Evolutionary conservation across 2,797 vertebrate genomes (phyloP), one percentile per base, ranked within the genome.

Genomic region (Pempheris klunzingeri): DNA sequence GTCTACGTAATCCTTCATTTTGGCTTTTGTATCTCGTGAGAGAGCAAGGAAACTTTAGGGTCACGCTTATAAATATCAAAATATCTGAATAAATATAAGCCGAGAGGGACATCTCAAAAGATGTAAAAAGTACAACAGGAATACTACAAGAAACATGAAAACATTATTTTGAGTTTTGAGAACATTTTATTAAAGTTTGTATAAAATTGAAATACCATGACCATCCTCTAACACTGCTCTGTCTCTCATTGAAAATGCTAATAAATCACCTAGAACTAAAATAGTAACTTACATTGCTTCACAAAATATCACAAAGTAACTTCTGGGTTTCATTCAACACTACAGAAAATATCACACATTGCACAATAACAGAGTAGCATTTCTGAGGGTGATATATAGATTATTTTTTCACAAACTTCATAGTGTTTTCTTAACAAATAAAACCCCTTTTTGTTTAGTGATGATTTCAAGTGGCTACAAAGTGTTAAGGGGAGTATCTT

Each of bases 161-260:
- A 32, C 24, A 12, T 49, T 47, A 6, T 14, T 38, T 4, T 36
- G n/a, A n/a, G 14, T 58, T 59, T 71, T 57, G 30, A 60, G 24
- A 54, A 71, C 59, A 38, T 74, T 85, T 83, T 83, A 86, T 86
- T 86, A 28, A 41, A 63, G 50, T 64, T 41, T 67, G 57, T 86
- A 80, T 24, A 86, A 69, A 86, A 80, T 28, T 20, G 0, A 58
- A 73, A 74, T 22, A 38, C 14, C 6, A 9, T 4, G 0, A 2
- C 26, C 18, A 11, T 43, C 6, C 32, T 38, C 36, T 28, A 68
- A 55, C 36, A 46, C n/a, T 4, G 1, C 17, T 12, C 59, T 32
- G 9, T 67, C 11, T 47, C 12, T 47, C n/a, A 58, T 2, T 60
- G 22, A 54, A 53, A 61, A 54, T 32, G 7, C 32, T 14, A 71